A percentile compares a stretch with the other conserved stretches of the same genome.
phyloP scores from a whole-genome alignment of 2,113 vertebrate species.

The Gila orcuttii region DNA sequence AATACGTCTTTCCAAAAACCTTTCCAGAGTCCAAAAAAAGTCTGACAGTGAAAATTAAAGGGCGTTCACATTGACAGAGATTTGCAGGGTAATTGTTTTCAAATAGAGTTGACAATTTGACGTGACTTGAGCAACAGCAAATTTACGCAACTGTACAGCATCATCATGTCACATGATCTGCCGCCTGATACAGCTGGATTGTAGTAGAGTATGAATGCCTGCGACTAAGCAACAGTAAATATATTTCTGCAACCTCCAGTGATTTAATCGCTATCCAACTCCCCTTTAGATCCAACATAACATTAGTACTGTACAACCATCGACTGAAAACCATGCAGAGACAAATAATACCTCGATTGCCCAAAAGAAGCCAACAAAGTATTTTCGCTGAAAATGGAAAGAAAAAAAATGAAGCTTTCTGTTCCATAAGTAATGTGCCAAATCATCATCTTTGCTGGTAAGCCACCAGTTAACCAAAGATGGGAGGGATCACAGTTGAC shows the following conservation, averaged over 20 bases:
- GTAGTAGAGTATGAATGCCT: background rate
- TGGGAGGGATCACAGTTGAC: background rate
- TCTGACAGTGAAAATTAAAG: background rate
- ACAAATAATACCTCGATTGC: background rate
- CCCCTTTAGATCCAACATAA: background rate
- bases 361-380: background rate
- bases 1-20: background rate
- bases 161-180: background rate
- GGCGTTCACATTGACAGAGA: background rate
- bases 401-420: background rate
- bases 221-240: background rate
- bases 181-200: background rate
- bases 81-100: background rate
- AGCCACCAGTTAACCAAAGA: background rate
- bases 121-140: background rate
- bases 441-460: slow-evolving; percentile 2
- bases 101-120: background rate
- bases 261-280: background rate
- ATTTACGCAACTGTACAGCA: background rate
- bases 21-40: background rate
- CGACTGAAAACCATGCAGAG: background rate
- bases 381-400: background rate
- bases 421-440: background rate
- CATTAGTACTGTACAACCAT: background rate
- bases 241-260: background rate